Conservation (phyloP, 2,797 vertebrate genomes). For the Cirrhinus molitorella region DNA sequence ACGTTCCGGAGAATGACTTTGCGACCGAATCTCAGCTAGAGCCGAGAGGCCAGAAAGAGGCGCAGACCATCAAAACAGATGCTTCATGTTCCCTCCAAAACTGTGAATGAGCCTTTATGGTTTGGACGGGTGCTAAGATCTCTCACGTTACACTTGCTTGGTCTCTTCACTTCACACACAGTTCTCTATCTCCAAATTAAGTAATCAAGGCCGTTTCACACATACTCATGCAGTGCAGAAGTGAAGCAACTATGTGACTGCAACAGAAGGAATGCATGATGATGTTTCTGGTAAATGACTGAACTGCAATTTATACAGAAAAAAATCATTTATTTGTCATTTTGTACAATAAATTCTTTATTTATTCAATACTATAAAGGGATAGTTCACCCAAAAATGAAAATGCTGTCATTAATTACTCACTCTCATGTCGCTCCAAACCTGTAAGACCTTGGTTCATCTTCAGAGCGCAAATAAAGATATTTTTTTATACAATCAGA, state of each 20-base stretch:
- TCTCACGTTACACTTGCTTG: constrained; percentile 33
- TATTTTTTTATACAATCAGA: too few species aligned
- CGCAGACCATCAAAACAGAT: constrained; percentile 45
- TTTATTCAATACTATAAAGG: too few species aligned
- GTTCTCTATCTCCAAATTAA: not conserved
- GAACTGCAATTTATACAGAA: not conserved
- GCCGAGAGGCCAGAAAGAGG: constrained; percentile 47
- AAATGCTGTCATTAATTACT: too few species aligned
- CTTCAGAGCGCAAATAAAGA: too few species aligned
- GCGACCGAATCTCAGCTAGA: constrained; percentile 39
- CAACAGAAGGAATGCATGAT: not conserved
- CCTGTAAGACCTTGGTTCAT: too few species aligned
- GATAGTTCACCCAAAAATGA: too few species aligned
- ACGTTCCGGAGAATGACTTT: constrained; percentile 35
- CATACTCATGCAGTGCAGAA: not conserved
- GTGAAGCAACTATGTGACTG: not conserved
- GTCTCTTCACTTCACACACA: constrained; percentile 2
- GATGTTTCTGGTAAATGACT: not conserved
- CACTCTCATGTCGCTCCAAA: too few species aligned
- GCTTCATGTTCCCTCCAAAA: constrained; percentile 42
- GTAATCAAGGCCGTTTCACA: not conserved
- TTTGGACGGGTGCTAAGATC: constrained; percentile 12
- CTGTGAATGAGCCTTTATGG: constrained; percentile 44
- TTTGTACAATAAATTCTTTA: too few species aligned
- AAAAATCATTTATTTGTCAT: too few species aligned